Conservation (phyloP, 2,888 invertebrate species). For the Drosophila glabriapex region DNA sequence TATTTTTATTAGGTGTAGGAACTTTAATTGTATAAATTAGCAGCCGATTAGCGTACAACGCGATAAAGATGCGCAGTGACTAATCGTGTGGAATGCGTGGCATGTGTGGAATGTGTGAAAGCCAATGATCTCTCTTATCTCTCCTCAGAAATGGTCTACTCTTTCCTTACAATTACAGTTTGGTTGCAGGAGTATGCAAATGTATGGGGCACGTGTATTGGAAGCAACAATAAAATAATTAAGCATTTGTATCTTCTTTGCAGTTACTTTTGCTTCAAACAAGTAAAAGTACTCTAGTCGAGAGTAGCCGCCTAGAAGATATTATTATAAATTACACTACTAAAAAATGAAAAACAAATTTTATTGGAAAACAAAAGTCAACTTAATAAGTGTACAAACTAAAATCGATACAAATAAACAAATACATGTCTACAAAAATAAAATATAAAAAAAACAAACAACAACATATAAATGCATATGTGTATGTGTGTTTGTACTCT, state of each 20-base stretch:
- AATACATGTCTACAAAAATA: slow-evolving; percentile 42
- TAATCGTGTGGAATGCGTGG: background rate
- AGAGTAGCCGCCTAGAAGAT: background rate
- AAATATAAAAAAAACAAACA: slow-evolving; percentile 38
- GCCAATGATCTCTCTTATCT: background rate
- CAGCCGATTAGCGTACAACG: background rate
- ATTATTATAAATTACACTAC: slow-evolving; percentile 19
- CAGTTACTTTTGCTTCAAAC: background rate
- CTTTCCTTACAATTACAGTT: background rate
- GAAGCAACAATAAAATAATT: background rate
- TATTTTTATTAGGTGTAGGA: background rate
- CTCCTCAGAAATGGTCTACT: background rate
- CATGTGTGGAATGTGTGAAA: background rate
- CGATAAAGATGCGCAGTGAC: background rate
- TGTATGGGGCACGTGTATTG: background rate
- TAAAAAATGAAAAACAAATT: slow-evolving; percentile 66
- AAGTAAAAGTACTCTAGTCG: background rate
- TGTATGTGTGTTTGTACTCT: slow-evolving; percentile 1
- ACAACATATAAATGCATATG: slow-evolving; percentile 38
- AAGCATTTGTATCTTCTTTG: too few species aligned
- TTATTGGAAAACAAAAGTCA: slow-evolving; percentile 73
- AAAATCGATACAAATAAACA: slow-evolving; percentile 25
- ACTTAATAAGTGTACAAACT: slow-evolving; percentile 58
- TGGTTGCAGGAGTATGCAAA: background rate
- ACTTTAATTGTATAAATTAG: background rate